These are phyloP conservation scores for Pogonognathellus flavescens DNA, from an alignment of 1,140 invertebrate species.

Conservation along the genomic window DNA sequence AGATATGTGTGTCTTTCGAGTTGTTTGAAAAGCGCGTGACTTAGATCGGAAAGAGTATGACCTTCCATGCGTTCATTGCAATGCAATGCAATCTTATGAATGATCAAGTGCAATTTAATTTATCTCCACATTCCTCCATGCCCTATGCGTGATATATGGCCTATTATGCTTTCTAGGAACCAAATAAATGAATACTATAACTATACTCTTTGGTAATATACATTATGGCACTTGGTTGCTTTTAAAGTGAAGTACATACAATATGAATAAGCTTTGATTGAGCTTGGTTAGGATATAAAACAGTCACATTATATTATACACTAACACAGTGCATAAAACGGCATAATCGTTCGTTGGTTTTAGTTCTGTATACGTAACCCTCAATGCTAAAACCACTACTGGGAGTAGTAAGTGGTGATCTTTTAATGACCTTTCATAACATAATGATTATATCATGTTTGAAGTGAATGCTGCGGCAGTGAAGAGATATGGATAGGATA, in stretches of 20 bases:
- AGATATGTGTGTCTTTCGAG: neutral
- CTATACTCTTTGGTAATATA: too few species aligned
- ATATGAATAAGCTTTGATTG: too few species aligned
- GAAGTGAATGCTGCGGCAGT: constrained; percentile 13
- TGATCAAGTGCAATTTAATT: constrained; percentile 43
- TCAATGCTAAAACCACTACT: too few species aligned
- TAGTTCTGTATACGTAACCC: too few species aligned
- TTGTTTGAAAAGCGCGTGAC: constrained; percentile 15
- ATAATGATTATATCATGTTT: constrained; percentile 20
- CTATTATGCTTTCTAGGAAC: too few species aligned
- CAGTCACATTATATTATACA: too few species aligned
- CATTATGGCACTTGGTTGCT: too few species aligned
- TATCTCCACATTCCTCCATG: constrained; percentile 1
- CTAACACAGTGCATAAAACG: too few species aligned
- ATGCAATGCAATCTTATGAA: constrained; percentile 27
- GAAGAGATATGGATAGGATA: neutral
- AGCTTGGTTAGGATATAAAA: too few species aligned
- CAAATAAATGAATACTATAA: too few species aligned
- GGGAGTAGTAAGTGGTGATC: neutral
- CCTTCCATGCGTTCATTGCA: constrained; percentile 47
- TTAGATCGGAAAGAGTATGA: constrained; percentile 40
- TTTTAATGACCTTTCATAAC: constrained; percentile 6
- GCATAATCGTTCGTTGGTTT: too few species aligned
- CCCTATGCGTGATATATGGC: neutral
- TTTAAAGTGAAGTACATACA: too few species aligned